Evolutionary conservation across 2,797 vertebrate species (phyloP).

Genomic region (Malurus leucopterus): DNA sequence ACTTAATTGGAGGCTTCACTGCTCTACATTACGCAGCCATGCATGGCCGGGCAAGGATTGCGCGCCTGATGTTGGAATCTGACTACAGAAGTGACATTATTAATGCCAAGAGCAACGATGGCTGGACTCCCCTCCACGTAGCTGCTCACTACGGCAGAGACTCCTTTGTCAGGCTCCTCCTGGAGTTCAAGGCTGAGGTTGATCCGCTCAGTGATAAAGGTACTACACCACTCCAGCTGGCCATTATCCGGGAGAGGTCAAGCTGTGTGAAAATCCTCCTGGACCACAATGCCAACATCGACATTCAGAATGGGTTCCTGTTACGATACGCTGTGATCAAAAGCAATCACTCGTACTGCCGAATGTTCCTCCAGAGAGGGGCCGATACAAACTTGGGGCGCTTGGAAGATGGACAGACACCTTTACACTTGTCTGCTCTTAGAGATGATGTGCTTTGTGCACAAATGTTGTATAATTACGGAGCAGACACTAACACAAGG

Average conservation of each 20-base stretch:
- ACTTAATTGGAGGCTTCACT: constrained; percentile 96
- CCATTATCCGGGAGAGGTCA: constrained; percentile 95
- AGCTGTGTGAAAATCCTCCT: constrained; percentile 97
- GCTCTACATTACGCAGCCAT: constrained; percentile 97
- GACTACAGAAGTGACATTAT: constrained; percentile 93
- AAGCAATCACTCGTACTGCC: constrained; percentile 97
- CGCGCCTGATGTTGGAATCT: constrained; percentile 93
- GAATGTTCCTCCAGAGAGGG: constrained; percentile 97
- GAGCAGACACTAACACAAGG: constrained; percentile 92
- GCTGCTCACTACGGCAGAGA: constrained; percentile 97
- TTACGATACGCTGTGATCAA: constrained; percentile 96
- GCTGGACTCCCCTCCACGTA: constrained; percentile 97
- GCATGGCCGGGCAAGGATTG: constrained; percentile 94
- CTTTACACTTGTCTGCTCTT: constrained; percentile 94
- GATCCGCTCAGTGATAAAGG: constrained; percentile 97
- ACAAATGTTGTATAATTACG: constrained; percentile 93
- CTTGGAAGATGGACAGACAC: constrained; percentile 96
- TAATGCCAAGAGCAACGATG: constrained; percentile 96
- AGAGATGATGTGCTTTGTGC: constrained; percentile 93
- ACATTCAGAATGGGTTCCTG: constrained; percentile 97
- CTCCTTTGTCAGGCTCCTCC: constrained; percentile 92
- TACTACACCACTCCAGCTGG: constrained; percentile 93
- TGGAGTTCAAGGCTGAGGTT: constrained; percentile 96
- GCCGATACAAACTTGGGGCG: constrained; percentile 96
- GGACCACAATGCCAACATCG: constrained; percentile 96